phyloP scores from a whole-genome alignment of 2,113 vertebrate species.

The Excalfactoria chinensis region DNA sequence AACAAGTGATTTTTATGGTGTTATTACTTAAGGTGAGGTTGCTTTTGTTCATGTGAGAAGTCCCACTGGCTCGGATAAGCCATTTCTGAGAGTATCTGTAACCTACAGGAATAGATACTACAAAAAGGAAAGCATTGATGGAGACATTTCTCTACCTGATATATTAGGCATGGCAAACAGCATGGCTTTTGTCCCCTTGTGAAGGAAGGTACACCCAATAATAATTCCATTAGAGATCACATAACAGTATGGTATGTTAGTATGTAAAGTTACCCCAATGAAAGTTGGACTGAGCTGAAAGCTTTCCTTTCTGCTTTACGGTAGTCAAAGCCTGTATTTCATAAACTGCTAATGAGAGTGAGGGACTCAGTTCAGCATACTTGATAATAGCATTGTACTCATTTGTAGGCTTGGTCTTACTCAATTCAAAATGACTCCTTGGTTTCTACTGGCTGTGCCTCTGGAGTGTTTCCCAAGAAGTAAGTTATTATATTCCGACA shows the following conservation, averaged over 20 bases:
- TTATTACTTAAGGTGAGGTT: neutral
- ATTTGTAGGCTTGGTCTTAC: neutral
- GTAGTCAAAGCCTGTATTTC: slow-evolving; percentile 3
- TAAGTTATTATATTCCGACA: neutral
- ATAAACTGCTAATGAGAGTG: neutral
- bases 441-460: slow-evolving; percentile 46
- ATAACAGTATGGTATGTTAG: neutral
- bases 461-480: slow-evolving; percentile 28
- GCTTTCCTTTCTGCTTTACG: neutral
- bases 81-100: neutral
- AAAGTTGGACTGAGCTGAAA: neutral
- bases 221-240: neutral
- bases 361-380: neutral
- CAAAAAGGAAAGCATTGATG: neutral
- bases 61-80: neutral
- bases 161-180: neutral
- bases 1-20: neutral
- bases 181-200: slow-evolving; percentile 4
- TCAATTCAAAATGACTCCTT: slow-evolving; percentile 59
- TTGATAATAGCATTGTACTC: neutral
- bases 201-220: neutral
- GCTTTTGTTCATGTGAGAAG: neutral
- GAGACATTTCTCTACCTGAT: neutral
- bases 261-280: neutral
- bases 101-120: neutral